Percentiles rank a stretch among this genome's conserved stretches.
Conservation (phyloP, 2,888 invertebrate species). For the Spicauda simplicius region DNA sequence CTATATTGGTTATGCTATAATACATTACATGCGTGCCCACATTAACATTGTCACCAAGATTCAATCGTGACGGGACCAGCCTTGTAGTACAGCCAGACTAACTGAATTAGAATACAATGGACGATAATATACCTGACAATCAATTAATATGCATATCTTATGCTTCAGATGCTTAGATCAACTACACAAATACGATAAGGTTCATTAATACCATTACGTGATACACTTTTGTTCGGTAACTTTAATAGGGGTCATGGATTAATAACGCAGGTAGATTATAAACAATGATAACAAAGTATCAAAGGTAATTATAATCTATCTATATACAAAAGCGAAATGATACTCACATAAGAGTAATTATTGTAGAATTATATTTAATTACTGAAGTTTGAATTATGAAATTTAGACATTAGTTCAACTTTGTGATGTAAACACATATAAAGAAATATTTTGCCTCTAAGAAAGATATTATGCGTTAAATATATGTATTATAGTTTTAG, state of each 20-base stretch:
- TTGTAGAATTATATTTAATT: too few species aligned
- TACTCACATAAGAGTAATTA: too few species aligned
- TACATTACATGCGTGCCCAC: slow-evolving; percentile 40
- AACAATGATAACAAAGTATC: too few species aligned
- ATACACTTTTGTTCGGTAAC: slow-evolving; percentile 19
- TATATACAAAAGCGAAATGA: too few species aligned
- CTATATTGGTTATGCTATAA: too few species aligned
- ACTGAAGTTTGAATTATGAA: too few species aligned
- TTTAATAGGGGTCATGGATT: not conserved
- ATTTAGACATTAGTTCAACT: too few species aligned
- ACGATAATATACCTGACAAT: slow-evolving; percentile 64
- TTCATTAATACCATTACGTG: slow-evolving; percentile 25
- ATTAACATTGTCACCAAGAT: slow-evolving; percentile 62
- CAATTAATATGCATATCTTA: slow-evolving; percentile 68
- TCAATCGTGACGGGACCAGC: slow-evolving; percentile 72
- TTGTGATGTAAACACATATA: too few species aligned
- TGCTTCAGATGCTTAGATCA: slow-evolving; percentile 22
- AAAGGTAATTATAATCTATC: too few species aligned
- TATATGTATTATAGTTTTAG: too few species aligned
- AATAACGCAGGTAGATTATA: not conserved
- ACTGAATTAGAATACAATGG: slow-evolving; percentile 81
- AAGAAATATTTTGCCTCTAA: too few species aligned
- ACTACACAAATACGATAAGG: slow-evolving; percentile 24
- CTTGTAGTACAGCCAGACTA: slow-evolving; percentile 68
- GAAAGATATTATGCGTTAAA: too few species aligned